phyloP scores from a whole-genome alignment of 2,113 vertebrate species.

The Camelus dromedarius region DNA sequence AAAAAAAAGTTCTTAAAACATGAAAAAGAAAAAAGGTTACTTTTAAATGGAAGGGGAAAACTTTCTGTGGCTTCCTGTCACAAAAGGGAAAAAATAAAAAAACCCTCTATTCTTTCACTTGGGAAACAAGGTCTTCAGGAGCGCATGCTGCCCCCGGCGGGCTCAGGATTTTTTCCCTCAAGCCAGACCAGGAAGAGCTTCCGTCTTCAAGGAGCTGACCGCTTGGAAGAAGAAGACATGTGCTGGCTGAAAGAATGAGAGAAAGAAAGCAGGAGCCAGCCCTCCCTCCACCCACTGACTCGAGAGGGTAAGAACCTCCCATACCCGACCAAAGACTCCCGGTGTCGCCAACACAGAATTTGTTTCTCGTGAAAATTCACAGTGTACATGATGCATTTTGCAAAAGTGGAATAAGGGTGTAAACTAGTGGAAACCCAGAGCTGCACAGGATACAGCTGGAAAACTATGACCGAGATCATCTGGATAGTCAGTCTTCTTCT shows the following conservation, averaged over 20 bases:
- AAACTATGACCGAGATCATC: not conserved
- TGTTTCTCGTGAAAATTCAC: not conserved
- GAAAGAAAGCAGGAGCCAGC: not conserved
- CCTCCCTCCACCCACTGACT: not conserved
- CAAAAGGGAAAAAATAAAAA: not conserved
- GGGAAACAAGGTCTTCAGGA: not conserved
- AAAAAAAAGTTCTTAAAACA: not conserved
- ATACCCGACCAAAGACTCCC: not conserved
- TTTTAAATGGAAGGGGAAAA: not conserved
- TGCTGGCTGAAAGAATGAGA: not conserved
- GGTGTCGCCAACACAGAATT: not conserved
- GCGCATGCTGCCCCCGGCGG: too few species aligned
- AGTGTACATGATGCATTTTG: not conserved
- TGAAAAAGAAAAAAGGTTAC: not conserved
- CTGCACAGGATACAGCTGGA: not conserved
- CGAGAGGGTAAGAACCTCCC: too few species aligned
- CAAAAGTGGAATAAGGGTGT: not conserved
- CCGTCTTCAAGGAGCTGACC: not conserved
- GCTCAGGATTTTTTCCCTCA: not conserved
- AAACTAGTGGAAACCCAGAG: not conserved
- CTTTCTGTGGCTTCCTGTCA: not conserved
- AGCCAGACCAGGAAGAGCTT: not conserved
- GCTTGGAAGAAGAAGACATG: fast-evolving
- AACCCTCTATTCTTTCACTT: not conserved
- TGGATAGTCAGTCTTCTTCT: not conserved